Evolutionary conservation across 2,113 vertebrate species (phyloP), one percentile per base, ranked within the genome.

Genomic region (Dolichallabes microphthalmus): DNA sequence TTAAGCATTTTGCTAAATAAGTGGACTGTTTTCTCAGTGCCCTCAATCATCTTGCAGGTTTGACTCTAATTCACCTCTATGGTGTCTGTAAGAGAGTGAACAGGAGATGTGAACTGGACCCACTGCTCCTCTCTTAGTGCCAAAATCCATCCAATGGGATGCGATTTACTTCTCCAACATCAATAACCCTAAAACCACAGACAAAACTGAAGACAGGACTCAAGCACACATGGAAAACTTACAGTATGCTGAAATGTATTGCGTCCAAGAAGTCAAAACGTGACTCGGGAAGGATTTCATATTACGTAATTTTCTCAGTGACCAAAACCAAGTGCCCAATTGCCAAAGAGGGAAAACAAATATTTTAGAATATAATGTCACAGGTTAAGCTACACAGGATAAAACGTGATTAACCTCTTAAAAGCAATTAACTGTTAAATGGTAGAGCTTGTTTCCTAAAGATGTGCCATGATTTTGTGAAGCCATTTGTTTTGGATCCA

Each of bases 1-100:
- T 82, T 75, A 55, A 64, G n/a, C 17, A 45, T 82, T 52, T 20
- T 85, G 88, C 89, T 80, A 50, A 88, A 86, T 83, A 88, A 82
- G 85, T n/a, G 7, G 22, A 2, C 68, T 55, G 15, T 71, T 89
- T 85, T 85, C 50, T 71, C 52, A 30, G 52, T 77, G 82, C 25
- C 45, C 68, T 82, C 69, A 86, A 74, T 85, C 57, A 75, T 82
- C 76, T 89, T 64, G 32, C 81, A 79, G 82, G 85, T 88, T 76
- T 30, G 55, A 60, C 58, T 68, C 77, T 53, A 66, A 83, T 84
- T 78, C 58, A 75, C 86, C 69, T n/a, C 78, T 27, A 78, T 57
- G 39, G 25, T 77, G 69, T 55, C 13, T 75, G 79, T 82, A 57
- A 10, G 25, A 15, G 39, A 55, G 12, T 20, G 57, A 60, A 66